phyloP scores from a whole-genome alignment of 2,797 vertebrate genomes.

The Dipus sagitta region DNA sequence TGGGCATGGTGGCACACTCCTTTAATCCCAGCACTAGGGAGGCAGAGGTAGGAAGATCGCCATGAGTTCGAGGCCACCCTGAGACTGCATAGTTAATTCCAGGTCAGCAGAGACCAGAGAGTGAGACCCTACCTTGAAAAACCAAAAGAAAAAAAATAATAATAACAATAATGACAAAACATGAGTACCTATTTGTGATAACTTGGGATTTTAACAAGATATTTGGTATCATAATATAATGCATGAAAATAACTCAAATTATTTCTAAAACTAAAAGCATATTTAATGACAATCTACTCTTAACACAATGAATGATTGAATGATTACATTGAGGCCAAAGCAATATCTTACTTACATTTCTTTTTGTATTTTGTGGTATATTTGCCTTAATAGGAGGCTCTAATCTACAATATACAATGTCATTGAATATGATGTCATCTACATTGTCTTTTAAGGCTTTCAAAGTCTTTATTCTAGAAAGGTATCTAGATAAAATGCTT shows the following conservation, averaged over 20 bases:
- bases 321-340: not conserved
- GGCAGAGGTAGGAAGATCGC: too few relatives aligned
- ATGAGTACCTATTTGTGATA: not conserved
- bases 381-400: not conserved
- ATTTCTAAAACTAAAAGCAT: not conserved
- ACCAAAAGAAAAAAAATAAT: not conserved
- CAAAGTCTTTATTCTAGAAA: slow-evolving; percentile 1
- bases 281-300: not conserved
- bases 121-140: not conserved
- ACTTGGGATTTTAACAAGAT: slow-evolving; percentile 40
- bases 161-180: not conserved
- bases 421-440: not conserved
- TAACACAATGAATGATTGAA: not conserved
- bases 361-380: not conserved
- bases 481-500: not conserved
- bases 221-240: slow-evolving; percentile 10
- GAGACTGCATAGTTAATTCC: too few relatives aligned
- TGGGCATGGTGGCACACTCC: too few relatives aligned
- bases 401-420: not conserved
- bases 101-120: too few relatives aligned
- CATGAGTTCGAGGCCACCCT: too few relatives aligned
- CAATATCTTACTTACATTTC: slow-evolving; percentile 24
- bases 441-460: not conserved
- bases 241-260: slow-evolving; percentile 24
- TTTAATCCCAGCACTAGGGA: too few relatives aligned